A percentile compares a stretch with the other conserved stretches of the same genome.
Evolutionary conservation across 2,888 invertebrate species (phyloP).

Genomic region (Sialis lutaria): DNA sequence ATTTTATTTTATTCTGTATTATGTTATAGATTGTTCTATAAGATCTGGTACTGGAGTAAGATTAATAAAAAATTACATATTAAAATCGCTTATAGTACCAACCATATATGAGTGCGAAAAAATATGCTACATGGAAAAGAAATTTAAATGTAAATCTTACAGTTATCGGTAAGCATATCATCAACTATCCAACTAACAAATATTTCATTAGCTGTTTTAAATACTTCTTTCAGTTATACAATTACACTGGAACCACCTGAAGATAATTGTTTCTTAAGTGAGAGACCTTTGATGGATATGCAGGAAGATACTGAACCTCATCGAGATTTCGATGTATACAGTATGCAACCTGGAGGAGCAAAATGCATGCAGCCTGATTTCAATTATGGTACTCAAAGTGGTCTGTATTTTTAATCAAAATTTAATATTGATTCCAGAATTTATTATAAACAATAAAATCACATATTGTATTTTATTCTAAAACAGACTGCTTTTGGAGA

Average conservation of each 20-base stretch:
- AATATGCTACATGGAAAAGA: constrained; percentile 50
- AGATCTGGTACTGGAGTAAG: constrained; percentile 60
- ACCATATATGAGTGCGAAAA: constrained; percentile 61
- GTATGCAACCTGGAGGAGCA: constrained; percentile 43
- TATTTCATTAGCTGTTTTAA: neutral
- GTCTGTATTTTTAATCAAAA: constrained; percentile 13
- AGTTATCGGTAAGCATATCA: constrained; percentile 42
- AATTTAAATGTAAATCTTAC: constrained; percentile 58
- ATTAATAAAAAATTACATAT: constrained; percentile 45
- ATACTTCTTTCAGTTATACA: constrained; percentile 25
- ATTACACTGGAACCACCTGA: constrained; percentile 30
- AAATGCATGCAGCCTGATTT: constrained; percentile 23
- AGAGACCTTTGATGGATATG: constrained; percentile 48
- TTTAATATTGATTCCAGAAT: neutral
- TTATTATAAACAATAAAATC: neutral
- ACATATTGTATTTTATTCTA: neutral
- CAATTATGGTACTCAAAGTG: constrained; percentile 10
- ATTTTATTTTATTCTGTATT: constrained; percentile 1
- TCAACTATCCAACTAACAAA: neutral
- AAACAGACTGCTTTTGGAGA: constrained; percentile 66
- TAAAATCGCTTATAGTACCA: constrained; percentile 42
- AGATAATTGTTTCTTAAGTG: constrained; percentile 65
- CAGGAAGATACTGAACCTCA: constrained; percentile 57
- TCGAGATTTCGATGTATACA: constrained; percentile 63
- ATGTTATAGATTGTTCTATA: constrained; percentile 49